Percentiles rank a stretch among this genome's conserved stretches.
Evolutionary conservation across 1,140 invertebrate genomes (phyloP).

Genomic region (Atta texana): DNA sequence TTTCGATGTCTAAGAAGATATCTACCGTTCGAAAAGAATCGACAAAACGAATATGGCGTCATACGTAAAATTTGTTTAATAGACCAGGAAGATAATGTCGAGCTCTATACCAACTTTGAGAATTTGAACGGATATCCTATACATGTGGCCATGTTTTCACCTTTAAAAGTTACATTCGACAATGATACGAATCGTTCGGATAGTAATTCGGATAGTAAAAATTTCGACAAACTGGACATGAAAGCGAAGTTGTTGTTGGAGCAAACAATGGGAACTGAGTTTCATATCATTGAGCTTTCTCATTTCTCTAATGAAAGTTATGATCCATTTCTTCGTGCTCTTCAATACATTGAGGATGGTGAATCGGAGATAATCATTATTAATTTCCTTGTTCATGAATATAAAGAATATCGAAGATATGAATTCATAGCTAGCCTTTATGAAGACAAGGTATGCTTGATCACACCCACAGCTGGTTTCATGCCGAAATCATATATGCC

Average conservation of each 20-base stretch:
- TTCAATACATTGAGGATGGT: slow-evolving; percentile 61
- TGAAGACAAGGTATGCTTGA: slow-evolving; percentile 75
- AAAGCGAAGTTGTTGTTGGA: slow-evolving; percentile 63
- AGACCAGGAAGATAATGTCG: background rate
- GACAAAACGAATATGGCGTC: slow-evolving; percentile 56
- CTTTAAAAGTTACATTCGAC: slow-evolving; percentile 59
- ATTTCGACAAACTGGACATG: slow-evolving; percentile 63
- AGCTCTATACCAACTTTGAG: slow-evolving; percentile 72
- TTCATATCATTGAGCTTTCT: slow-evolving; percentile 53
- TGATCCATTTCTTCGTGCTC: slow-evolving; percentile 70
- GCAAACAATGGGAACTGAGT: slow-evolving; percentile 65
- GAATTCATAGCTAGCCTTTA: slow-evolving; percentile 68
- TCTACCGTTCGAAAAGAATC: slow-evolving; percentile 64
- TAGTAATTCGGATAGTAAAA: too few relatives aligned
- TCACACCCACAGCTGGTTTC: slow-evolving; percentile 67
- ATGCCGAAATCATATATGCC: slow-evolving; percentile 78
- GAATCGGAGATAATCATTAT: slow-evolving; percentile 72
- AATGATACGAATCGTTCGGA: background rate
- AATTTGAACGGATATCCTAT: slow-evolving; percentile 76
- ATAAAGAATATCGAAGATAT: slow-evolving; percentile 48
- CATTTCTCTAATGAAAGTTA: background rate
- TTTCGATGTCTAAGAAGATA: slow-evolving; percentile 71
- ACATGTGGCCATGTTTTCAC: slow-evolving; percentile 71
- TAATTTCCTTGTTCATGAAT: slow-evolving; percentile 72
- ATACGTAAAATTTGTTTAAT: slow-evolving; percentile 44